Percentiles rank a stretch among this genome's conserved stretches.
phyloP scores from a whole-genome alignment of 1,140 invertebrate genomes.

The Nilaparvata lugens region DNA sequence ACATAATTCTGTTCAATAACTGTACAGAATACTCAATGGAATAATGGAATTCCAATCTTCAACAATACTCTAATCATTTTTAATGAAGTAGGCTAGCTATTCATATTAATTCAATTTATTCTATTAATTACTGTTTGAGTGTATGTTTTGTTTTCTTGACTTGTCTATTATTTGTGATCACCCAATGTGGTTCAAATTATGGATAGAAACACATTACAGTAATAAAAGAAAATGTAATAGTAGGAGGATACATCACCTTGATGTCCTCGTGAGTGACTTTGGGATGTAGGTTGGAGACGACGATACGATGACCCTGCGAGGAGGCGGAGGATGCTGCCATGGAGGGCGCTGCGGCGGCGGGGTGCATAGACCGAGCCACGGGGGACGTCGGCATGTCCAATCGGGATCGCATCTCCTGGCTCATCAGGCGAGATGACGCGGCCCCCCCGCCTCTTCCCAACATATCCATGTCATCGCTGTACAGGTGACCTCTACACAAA shows the following conservation, averaged over 20 bases:
- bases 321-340: not conserved
- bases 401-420: conserved; percentile 25
- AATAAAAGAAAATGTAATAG: not conserved
- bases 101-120: no score
- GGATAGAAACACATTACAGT: not conserved
- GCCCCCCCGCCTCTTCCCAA: not conserved
- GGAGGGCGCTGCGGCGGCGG: not conserved
- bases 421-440: conserved; percentile 13
- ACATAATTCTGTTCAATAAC: no score
- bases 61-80: no score
- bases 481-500: not conserved
- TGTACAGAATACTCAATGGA: no score
- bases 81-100: no score
- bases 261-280: conserved; percentile 84
- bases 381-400: conserved; percentile 16
- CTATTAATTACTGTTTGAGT: no score
- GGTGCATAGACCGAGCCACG: not conserved
- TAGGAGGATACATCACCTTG: no score
- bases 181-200: no score
- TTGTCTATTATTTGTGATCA: no score
- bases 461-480: not conserved
- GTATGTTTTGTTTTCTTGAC: no score
- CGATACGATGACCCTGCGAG: conserved; percentile 57
- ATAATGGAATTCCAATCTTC: no score
- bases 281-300: conserved; percentile 77